A percentile compares a stretch with the other conserved stretches of the same genome.
These are phyloP conservation scores for Troides helena DNA, from an alignment of 2,888 invertebrate species.

Conservation along the genomic window DNA sequence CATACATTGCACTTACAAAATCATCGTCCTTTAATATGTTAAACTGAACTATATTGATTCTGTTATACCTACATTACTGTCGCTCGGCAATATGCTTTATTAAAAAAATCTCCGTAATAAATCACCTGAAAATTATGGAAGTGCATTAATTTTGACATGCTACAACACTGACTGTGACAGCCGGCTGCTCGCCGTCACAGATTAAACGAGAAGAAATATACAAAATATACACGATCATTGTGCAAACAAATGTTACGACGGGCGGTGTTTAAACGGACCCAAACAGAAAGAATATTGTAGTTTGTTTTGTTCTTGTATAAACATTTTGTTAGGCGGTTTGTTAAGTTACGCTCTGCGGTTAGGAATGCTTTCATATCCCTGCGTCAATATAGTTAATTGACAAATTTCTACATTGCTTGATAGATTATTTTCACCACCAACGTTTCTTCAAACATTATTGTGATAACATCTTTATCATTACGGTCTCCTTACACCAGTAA, in stretches of 20 bases:
- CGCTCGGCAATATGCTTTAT: background rate
- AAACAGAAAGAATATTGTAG: slow-evolving; percentile 45
- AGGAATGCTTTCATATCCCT: slow-evolving; percentile 32
- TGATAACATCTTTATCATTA: too few species aligned
- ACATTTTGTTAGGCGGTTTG: slow-evolving; percentile 51
- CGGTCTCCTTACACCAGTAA: too few species aligned
- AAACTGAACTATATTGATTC: background rate
- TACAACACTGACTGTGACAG: slow-evolving; percentile 31
- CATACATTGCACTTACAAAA: background rate
- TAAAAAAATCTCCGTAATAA: slow-evolving; percentile 5
- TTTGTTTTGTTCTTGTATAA: slow-evolving; percentile 55
- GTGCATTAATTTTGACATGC: slow-evolving; percentile 25
- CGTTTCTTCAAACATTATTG: background rate
- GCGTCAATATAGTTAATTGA: slow-evolving; percentile 18
- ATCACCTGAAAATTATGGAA: slow-evolving; percentile 27
- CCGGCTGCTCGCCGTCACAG: slow-evolving; percentile 63
- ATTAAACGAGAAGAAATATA: slow-evolving; percentile 51
- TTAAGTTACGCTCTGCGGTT: slow-evolving; percentile 45
- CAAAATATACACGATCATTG: slow-evolving; percentile 53
- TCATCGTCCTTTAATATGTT: background rate
- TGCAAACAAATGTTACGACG: slow-evolving; percentile 61
- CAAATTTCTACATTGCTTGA: slow-evolving; percentile 13
- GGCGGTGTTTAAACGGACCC: slow-evolving; percentile 48
- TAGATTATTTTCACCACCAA: background rate
- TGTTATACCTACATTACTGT: too few species aligned